Conservation (phyloP, 1,140 invertebrate species). For the Conus betulinus region DNA sequence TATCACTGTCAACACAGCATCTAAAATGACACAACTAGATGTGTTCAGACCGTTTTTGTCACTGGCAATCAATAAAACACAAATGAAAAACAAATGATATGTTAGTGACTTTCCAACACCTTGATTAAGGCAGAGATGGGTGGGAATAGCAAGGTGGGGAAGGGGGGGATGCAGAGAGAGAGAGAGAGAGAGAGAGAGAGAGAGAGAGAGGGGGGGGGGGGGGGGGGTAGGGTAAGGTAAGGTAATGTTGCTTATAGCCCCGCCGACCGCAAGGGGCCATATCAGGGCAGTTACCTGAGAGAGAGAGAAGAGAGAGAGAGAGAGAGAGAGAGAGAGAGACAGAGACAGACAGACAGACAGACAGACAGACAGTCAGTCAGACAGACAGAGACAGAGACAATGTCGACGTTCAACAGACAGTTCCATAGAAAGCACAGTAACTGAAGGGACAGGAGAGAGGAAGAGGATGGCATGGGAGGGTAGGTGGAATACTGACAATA, state of each 20-base stretch:
- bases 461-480: background rate
- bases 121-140: no score
- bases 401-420: background rate
- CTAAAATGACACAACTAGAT: no score
- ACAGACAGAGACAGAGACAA: background rate
- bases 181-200: conserved; percentile 12
- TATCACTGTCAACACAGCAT: no score
- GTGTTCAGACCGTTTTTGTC: no score
- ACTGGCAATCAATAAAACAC: no score
- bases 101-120: no score
- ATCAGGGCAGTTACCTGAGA: no score
- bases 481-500: no score
- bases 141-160: background rate
- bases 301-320: conserved; percentile 19
- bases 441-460: background rate
- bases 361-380: background rate
- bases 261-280: no score
- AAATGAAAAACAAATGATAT: no score
- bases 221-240: background rate
- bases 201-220: background rate
- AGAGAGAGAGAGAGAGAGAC: background rate
- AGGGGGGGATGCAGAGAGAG: background rate
- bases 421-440: background rate
- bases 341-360: conserved; percentile 15
- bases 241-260: no score